Percentiles rank a stretch among this genome's conserved stretches.
These are phyloP conservation scores for Gopherus flavomarginatus DNA, from an alignment of 2,113 vertebrate species.

Conservation along the genomic window DNA sequence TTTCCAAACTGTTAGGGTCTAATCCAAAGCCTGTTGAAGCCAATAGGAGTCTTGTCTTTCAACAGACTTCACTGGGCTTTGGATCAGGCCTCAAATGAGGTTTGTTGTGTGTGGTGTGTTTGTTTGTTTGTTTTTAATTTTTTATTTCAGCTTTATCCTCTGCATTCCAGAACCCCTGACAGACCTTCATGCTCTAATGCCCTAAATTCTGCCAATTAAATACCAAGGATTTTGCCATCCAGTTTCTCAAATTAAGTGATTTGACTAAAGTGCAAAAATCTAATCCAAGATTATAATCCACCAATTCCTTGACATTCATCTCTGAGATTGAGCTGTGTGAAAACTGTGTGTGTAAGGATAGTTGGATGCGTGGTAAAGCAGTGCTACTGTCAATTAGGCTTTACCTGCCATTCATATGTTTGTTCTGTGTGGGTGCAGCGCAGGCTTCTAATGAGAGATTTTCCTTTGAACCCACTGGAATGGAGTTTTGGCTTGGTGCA, in stretches of 20 bases:
- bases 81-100: background rate
- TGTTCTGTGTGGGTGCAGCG: background rate
- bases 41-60: background rate
- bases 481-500: fast-evolving
- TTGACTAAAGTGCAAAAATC: background rate
- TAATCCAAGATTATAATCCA: background rate
- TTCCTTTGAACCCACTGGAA: background rate
- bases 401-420: background rate
- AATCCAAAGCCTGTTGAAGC: background rate
- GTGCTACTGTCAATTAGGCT: background rate
- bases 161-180: too few species aligned
- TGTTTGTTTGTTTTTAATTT: too few species aligned
- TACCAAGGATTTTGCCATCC: constrained; percentile 26
- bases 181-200: background rate
- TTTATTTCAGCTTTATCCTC: too few species aligned
- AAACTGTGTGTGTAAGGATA: background rate
- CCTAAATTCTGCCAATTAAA: background rate
- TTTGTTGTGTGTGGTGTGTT: too few species aligned
- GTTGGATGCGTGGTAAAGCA: background rate
- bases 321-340: background rate
- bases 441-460: background rate
- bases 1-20: background rate
- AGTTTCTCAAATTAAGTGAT: constrained; percentile 25
- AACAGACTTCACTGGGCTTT: background rate
- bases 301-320: fast-evolving